These are phyloP conservation scores for Heliconius aoede DNA, from an alignment of 2,888 invertebrate species.

Conservation along the genomic window DNA sequence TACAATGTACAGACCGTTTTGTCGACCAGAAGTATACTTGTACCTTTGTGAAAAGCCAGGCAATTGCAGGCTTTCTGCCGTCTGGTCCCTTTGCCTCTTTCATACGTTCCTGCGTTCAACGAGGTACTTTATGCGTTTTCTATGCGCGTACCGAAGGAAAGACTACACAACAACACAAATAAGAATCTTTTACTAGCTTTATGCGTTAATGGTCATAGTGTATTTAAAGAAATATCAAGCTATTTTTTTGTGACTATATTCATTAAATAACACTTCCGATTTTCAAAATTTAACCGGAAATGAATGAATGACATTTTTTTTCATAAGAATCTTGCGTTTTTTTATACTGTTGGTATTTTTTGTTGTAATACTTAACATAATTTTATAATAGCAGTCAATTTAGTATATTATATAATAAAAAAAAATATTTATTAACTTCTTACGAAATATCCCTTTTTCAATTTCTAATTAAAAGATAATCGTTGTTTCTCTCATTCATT, in stretches of 20 bases:
- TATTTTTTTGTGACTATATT: not conserved
- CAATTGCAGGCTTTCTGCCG: slow-evolving; percentile 38
- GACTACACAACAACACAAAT: not conserved
- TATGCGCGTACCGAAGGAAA: slow-evolving; percentile 33
- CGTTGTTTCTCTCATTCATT: not conserved
- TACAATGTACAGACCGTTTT: slow-evolving; percentile 18
- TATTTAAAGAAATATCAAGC: not conserved
- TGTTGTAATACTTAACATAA: too few relatives aligned
- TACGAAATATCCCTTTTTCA: not conserved
- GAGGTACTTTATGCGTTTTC: slow-evolving; percentile 38
- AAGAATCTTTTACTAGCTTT: slow-evolving; percentile 4
- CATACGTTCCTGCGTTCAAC: slow-evolving; percentile 28
- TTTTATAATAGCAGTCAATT: not conserved
- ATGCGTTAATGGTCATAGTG: not conserved
- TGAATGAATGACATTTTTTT: not conserved
- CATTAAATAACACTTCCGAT: not conserved
- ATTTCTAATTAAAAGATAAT: not conserved
- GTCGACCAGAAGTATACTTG: slow-evolving; percentile 28
- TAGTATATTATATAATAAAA: not conserved
- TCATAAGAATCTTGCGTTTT: too few relatives aligned
- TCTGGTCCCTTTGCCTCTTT: slow-evolving; percentile 33
- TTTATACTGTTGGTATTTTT: too few relatives aligned
- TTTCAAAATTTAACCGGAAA: not conserved
- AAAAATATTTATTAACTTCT: not conserved
- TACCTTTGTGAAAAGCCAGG: slow-evolving; percentile 36